phyloP scores from a whole-genome alignment of 2,113 vertebrate genomes.

The Osmerus mordax region DNA sequence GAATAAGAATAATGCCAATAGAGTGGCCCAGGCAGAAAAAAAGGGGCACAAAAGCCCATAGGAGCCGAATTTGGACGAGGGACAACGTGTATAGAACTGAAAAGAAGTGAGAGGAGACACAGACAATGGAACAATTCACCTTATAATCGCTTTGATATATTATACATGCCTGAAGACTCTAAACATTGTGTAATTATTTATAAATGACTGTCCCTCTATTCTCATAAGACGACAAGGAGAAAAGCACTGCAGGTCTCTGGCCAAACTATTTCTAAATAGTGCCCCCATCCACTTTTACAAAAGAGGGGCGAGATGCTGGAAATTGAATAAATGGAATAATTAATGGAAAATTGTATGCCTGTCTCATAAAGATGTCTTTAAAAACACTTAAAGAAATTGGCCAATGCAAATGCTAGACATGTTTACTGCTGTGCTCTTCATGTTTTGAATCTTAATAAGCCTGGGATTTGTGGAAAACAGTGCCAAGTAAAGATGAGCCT shows the following conservation, averaged over 20 bases:
- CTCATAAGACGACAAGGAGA: constrained; percentile 87
- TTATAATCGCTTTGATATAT: constrained; percentile 99
- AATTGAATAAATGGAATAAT: constrained; percentile 85
- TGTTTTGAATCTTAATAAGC: constrained; percentile 36
- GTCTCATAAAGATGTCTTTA: constrained; percentile 99
- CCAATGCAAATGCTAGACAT: constrained; percentile 33
- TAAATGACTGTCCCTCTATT: constrained; percentile 94
- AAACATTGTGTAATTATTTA: constrained; percentile 99
- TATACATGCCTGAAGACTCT: constrained; percentile 99
- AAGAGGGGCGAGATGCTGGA: constrained; percentile 84
- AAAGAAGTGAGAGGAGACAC: constrained; percentile 82
- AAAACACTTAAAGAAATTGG: constrained; percentile 86
- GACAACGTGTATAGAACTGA: constrained; percentile 94
- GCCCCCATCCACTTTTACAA: constrained; percentile 70
- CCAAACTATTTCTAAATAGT: constrained; percentile 92
- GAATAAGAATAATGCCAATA: constrained; percentile 95
- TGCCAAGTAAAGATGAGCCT: constrained; percentile 17
- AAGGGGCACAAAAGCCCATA: constrained; percentile 93
- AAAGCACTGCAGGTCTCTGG: constrained; percentile 97
- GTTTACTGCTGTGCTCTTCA: constrained; percentile 29
- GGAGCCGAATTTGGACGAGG: constrained; percentile 92
- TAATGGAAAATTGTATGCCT: constrained; percentile 96
- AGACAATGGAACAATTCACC: constrained; percentile 98
- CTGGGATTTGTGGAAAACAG: not conserved
- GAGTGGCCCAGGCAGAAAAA: constrained; percentile 97